Evolutionary conservation across 2,888 invertebrate species (phyloP).

Genomic region (Drosophila greeni): DNA sequence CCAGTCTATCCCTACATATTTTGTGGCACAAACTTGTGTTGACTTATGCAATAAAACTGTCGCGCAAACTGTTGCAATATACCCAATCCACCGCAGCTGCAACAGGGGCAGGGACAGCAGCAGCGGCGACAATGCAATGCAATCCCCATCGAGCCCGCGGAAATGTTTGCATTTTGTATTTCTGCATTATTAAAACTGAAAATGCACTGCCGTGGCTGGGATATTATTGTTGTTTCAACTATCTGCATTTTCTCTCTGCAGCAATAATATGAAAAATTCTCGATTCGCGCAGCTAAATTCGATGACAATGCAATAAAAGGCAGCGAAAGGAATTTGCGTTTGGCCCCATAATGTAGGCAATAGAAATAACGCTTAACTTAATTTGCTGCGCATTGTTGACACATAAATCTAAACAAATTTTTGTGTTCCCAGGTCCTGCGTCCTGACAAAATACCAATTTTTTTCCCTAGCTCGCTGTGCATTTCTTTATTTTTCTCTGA

Average conservation of each 20-base stretch:
- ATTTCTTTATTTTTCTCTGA: constrained; percentile 15
- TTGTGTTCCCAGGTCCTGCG: background rate
- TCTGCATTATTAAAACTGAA: constrained; percentile 74
- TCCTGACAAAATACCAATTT: constrained; percentile 30
- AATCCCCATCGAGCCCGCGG: constrained; percentile 55
- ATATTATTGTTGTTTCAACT: constrained; percentile 39
- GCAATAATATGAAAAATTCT: constrained; percentile 66
- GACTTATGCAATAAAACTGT: constrained; percentile 75
- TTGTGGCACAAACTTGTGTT: constrained; percentile 68
- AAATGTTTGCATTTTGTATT: constrained; percentile 73
- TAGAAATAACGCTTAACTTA: constrained; percentile 65
- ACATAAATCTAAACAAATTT: constrained; percentile 67
- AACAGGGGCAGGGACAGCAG: no score
- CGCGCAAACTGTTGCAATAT: constrained; percentile 65
- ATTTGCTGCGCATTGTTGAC: constrained; percentile 67
- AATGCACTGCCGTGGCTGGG: constrained; percentile 57
- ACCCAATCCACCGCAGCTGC: constrained; percentile 41
- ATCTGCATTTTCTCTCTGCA: constrained; percentile 1
- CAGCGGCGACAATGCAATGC: constrained; percentile 31
- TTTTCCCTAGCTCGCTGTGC: constrained; percentile 16
- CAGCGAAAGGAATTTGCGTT: constrained; percentile 27
- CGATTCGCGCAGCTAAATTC: constrained; percentile 51
- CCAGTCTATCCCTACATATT: constrained; percentile 25
- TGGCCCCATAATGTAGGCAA: constrained; percentile 62
- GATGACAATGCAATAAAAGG: constrained; percentile 43